A percentile compares a stretch with the other conserved stretches of the same genome.
phyloP scores from a whole-genome alignment of 2,797 vertebrate genomes.

The Alosa sapidissima region DNA sequence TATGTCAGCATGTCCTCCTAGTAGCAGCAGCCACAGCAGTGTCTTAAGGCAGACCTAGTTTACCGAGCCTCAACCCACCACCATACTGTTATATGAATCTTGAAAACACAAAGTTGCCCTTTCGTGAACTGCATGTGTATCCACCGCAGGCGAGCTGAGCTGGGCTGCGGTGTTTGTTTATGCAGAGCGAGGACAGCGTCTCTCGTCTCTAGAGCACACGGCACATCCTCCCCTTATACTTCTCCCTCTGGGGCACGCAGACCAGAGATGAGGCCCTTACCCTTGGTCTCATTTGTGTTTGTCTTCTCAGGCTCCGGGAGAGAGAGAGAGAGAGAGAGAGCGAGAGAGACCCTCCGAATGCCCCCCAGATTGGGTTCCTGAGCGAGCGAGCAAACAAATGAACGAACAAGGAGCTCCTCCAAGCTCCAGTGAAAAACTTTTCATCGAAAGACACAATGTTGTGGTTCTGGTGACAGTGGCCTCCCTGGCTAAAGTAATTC shows the following conservation, averaged over 20 bases:
- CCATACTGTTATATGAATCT: too few species aligned
- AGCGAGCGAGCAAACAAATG: too few species aligned
- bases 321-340: too few species aligned
- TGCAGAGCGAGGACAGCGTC: not conserved
- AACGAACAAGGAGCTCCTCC: too few species aligned
- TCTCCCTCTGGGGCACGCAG: not conserved
- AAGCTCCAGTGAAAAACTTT: not conserved
- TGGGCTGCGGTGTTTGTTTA: not conserved
- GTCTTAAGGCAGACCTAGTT: too few species aligned
- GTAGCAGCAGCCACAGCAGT: too few species aligned
- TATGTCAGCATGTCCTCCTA: too few species aligned
- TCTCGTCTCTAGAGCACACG: not conserved
- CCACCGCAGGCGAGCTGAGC: not conserved
- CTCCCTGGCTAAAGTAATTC: not conserved
- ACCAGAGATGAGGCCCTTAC: not conserved
- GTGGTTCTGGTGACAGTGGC: not conserved
- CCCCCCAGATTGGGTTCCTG: not conserved
- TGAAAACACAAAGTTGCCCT: too few species aligned
- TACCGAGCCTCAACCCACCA: too few species aligned
- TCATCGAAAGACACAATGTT: not conserved
- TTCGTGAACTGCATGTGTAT: not conserved
- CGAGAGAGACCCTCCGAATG: not conserved
- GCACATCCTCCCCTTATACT: not conserved
- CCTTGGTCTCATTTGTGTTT: slow-evolving; percentile 1
- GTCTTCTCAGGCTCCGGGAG: not conserved